Evolutionary conservation across 1,140 invertebrate genomes (phyloP).

Genomic region (Linepithema humile): DNA sequence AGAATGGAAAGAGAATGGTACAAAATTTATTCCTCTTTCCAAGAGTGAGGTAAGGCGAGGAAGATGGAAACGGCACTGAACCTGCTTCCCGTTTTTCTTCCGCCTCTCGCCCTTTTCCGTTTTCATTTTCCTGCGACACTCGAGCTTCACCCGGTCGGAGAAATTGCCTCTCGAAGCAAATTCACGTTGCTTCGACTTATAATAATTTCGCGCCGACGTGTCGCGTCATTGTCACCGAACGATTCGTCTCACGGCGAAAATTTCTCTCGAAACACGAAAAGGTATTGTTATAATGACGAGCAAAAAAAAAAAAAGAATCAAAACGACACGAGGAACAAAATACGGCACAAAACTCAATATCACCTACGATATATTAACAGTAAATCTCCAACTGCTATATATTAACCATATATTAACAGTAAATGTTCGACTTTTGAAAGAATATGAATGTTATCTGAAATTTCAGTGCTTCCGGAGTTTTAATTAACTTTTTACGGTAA

Average conservation of each 20-base stretch:
- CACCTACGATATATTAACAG: background rate
- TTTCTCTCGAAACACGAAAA: constrained; percentile 8
- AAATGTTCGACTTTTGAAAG: background rate
- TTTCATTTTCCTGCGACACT: constrained; percentile 34
- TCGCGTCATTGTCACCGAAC: background rate
- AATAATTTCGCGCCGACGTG: constrained; percentile 37
- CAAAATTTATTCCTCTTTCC: constrained; percentile 48
- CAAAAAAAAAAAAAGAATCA: background rate
- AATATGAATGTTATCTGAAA: background rate
- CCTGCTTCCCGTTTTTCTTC: constrained; percentile 33
- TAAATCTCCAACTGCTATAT: too few species aligned
- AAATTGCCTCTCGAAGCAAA: constrained; percentile 50
- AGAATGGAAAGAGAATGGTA: background rate
- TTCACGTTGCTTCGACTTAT: constrained; percentile 21
- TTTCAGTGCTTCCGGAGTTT: background rate
- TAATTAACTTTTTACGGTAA: constrained; percentile 3
- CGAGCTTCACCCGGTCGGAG: background rate
- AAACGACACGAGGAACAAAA: background rate
- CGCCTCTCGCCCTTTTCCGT: background rate
- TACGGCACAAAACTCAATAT: background rate
- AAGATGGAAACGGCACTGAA: background rate
- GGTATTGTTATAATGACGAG: constrained; percentile 3
- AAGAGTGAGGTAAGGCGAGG: background rate
- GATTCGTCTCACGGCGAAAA: background rate
- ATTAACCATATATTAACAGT: background rate